Evolutionary conservation across 2,888 invertebrate genomes (phyloP).

Genomic region (Eilema sororculum): DNA sequence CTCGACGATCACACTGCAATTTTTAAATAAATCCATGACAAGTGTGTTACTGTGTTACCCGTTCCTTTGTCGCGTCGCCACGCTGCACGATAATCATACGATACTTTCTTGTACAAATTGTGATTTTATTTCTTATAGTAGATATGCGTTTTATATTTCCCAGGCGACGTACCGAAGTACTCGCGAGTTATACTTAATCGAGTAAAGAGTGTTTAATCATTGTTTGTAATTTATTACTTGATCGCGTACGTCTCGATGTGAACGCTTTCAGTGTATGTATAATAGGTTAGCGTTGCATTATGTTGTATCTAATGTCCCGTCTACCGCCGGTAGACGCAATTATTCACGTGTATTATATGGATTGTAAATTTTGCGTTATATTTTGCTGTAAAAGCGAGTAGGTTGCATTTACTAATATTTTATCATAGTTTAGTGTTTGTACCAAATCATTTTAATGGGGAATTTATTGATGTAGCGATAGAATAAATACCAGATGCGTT

Average conservation of each 20-base stretch:
- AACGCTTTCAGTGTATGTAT: constrained; percentile 55
- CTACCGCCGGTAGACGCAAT: constrained; percentile 42
- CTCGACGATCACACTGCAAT: constrained; percentile 73
- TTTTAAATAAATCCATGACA: constrained; percentile 80
- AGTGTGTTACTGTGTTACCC: constrained; percentile 75
- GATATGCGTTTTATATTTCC: constrained; percentile 45
- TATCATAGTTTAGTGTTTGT: constrained; percentile 83
- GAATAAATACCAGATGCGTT: constrained; percentile 32
- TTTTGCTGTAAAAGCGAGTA: constrained; percentile 72
- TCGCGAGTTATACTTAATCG: constrained; percentile 42
- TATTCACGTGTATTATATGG: constrained; percentile 69
- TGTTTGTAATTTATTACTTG: constrained; percentile 59
- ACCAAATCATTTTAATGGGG: constrained; percentile 79
- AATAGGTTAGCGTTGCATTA: constrained; percentile 49
- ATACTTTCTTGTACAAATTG: constrained; percentile 59
- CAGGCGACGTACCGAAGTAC: constrained; percentile 47
- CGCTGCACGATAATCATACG: constrained; percentile 43
- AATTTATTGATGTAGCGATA: constrained; percentile 60
- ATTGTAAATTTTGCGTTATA: constrained; percentile 79
- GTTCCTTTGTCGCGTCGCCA: constrained; percentile 53
- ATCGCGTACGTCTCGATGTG: constrained; percentile 30
- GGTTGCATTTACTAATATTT: constrained; percentile 87
- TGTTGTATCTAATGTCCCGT: constrained; percentile 47
- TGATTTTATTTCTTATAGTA: constrained; percentile 49
- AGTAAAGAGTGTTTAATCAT: constrained; percentile 56